Evolutionary conservation across 2,797 vertebrate species (phyloP), one percentile per base, ranked within the genome.

Genomic region (Coracias cyanogaster): DNA sequence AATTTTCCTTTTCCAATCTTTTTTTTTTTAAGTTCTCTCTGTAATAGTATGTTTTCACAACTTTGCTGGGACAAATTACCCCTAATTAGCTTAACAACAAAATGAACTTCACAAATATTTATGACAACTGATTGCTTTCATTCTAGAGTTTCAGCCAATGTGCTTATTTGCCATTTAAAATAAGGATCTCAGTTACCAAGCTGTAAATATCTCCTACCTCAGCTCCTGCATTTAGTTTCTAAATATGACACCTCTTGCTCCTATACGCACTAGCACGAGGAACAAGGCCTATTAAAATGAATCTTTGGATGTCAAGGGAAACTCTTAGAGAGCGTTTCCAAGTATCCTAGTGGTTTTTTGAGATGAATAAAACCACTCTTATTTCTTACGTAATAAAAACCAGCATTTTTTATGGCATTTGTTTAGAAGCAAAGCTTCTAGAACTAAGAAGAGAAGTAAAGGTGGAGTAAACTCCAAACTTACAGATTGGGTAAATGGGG

Each of bases 241-340:
- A 94, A 95, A 97, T 90, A 84, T 84, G 96, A 96, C 96, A 94
- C 96, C 96, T 95, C 77, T 97, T 97, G 88, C 94, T 96, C 96
- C 94, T 92, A 80, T 90, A 70, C n/a, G 17, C 58, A 86, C 73
- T 91, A 86, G 76, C 74, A 20, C 78, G 90, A 61, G 80, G 43
- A 95, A 89, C 61, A 51, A 39, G 80, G 24, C 77, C 91, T 90
- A 88, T 90, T 96, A 92, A 95, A 96, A 95, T 93, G 93, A 83
- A 72, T 90, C 89, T 89, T 90, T 82, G 60, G 72, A 60, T 93
- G 64, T 92, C 79, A 93, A 69, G 82, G 77, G 82, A 90, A 84
- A 89, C 74, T 95, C 86, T 60, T 84, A 85, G 82, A 91, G 71
- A 93, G 60, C 49, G 60, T 84, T 95, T 92, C 72, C 77, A 91